These are phyloP conservation scores for Numenius phaeopus DNA, from an alignment of 2,797 vertebrate species.

Conservation along the genomic window DNA sequence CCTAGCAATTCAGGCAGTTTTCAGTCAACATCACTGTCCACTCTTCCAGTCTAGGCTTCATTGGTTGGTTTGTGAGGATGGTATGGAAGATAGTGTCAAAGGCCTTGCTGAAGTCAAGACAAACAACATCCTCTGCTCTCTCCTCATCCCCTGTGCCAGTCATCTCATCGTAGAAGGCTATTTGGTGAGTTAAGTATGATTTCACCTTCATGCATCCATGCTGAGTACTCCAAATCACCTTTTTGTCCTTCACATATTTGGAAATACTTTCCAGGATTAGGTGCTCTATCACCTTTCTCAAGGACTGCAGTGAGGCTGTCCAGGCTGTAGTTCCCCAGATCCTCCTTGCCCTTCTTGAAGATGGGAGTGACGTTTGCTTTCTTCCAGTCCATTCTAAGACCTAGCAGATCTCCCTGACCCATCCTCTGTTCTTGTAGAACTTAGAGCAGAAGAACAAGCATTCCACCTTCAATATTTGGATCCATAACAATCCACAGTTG, in stretches of 20 bases:
- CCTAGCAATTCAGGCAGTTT: too few species aligned
- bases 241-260: background rate
- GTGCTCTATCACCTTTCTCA: background rate
- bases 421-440: background rate
- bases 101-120: too few species aligned
- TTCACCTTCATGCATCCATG: background rate
- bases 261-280: background rate
- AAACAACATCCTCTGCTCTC: too few species aligned
- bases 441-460: background rate
- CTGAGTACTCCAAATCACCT: background rate
- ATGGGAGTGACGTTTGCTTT: background rate
- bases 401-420: background rate
- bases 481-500: background rate
- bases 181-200: background rate
- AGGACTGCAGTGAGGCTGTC: background rate
- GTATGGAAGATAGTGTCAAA: too few species aligned
- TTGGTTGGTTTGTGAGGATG: too few species aligned
- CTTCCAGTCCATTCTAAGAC: background rate
- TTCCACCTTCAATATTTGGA: background rate
- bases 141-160: too few species aligned
- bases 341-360: background rate
- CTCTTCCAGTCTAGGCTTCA: too few species aligned
- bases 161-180: background rate
- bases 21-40: too few species aligned
- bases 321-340: background rate